A percentile compares a stretch with the other conserved stretches of the same genome.
These are phyloP conservation scores for Macrophya annulata DNA, from an alignment of 2,888 invertebrate genomes.

Conservation along the genomic window DNA sequence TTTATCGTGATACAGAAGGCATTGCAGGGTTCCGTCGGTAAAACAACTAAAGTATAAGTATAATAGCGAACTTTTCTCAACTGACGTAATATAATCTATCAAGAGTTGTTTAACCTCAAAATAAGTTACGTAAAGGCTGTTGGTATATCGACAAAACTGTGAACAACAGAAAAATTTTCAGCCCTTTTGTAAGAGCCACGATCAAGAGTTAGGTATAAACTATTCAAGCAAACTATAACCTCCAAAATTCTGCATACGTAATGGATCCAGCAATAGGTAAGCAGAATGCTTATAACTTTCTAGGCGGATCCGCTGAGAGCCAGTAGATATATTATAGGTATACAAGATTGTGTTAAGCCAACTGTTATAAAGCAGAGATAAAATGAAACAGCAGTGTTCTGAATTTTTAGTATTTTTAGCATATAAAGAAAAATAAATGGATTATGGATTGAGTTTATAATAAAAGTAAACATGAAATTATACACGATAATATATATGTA, in stretches of 20 bases:
- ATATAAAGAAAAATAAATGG: slow-evolving; percentile 9
- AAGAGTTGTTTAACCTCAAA: background rate
- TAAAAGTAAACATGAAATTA: slow-evolving; percentile 14
- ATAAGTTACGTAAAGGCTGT: background rate
- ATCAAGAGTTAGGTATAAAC: background rate
- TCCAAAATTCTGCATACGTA: slow-evolving; percentile 9
- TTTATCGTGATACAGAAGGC: background rate
- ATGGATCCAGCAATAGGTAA: background rate
- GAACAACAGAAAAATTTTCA: slow-evolving; percentile 5
- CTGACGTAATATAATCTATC: background rate
- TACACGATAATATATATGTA: too few relatives aligned
- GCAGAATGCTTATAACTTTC: background rate
- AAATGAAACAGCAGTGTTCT: background rate
- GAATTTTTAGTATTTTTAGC: background rate
- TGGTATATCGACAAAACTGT: background rate
- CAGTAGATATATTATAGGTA: too few relatives aligned
- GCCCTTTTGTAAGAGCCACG: background rate
- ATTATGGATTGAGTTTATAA: background rate
- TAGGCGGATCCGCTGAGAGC: too few relatives aligned
- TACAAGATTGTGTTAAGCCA: background rate
- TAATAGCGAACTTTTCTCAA: background rate
- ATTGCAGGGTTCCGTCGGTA: background rate
- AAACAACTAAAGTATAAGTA: background rate
- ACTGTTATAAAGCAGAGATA: background rate
- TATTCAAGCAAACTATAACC: slow-evolving; percentile 23